Percentiles rank a stretch among this genome's conserved stretches.
Conservation (phyloP, 2,113 vertebrate genomes). For the Rhegmatorhina hoffmannsi region DNA sequence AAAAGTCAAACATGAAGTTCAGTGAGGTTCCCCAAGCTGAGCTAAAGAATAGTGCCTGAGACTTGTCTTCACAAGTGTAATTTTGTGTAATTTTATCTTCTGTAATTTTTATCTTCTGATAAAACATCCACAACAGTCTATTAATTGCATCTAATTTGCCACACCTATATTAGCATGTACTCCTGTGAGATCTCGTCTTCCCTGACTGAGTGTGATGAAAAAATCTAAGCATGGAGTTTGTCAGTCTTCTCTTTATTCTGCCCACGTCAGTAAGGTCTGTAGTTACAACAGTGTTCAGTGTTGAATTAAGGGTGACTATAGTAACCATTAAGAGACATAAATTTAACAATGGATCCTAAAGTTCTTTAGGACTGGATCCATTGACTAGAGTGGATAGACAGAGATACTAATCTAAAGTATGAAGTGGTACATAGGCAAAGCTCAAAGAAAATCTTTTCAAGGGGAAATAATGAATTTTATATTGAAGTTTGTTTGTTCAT, state of each 20-base stretch:
- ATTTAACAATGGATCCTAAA: neutral
- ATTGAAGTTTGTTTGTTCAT: neutral
- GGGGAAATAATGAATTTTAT: neutral
- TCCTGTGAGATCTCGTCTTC: neutral
- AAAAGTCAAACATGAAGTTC: neutral
- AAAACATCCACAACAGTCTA: neutral
- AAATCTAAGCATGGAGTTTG: neutral
- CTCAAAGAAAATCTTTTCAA: neutral
- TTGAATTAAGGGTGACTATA: neutral
- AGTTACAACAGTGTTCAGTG: neutral
- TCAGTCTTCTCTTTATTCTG: neutral
- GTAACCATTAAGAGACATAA: neutral
- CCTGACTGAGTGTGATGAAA: neutral
- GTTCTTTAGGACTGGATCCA: neutral
- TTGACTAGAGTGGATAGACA: neutral
- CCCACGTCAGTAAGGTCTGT: neutral
- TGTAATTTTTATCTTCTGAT: neutral
- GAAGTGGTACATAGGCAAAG: neutral
- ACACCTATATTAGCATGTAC: neutral
- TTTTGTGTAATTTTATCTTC: neutral
- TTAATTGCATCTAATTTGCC: neutral
- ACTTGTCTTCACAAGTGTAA: neutral
- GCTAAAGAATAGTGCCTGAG: neutral
- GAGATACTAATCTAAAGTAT: neutral
- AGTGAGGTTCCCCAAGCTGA: accelerated